These are phyloP conservation scores for Tylochromis polylepis DNA, from an alignment of 2,113 vertebrate genomes.

Conservation along the genomic window DNA sequence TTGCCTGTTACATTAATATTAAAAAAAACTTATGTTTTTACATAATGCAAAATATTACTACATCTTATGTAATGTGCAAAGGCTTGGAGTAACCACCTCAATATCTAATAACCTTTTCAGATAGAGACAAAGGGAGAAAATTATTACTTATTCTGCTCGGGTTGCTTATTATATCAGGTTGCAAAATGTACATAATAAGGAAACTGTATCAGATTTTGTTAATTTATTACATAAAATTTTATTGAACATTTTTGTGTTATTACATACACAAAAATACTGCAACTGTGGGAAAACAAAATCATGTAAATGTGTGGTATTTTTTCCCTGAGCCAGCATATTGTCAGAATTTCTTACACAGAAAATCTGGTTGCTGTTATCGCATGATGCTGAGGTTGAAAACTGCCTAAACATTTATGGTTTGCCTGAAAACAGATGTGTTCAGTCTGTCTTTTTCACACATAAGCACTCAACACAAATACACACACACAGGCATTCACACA, in stretches of 20 bases:
- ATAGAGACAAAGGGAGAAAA: neutral
- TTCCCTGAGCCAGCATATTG: constrained; percentile 1
- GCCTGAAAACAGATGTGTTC: constrained; percentile 14
- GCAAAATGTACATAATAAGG: neutral
- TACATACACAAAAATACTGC: neutral
- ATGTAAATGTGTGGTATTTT: fast-evolving
- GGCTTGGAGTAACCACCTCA: neutral
- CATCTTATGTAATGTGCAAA: neutral
- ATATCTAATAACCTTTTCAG: neutral
- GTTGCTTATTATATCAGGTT: neutral
- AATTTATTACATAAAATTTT: neutral
- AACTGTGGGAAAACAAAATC: neutral
- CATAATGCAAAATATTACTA: neutral
- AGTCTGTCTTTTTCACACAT: neutral
- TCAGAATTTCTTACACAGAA: neutral
- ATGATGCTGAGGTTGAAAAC: constrained; percentile 24
- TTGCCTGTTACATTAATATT: neutral
- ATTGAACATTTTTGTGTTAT: neutral
- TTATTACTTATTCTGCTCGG: neutral
- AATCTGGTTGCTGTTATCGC: constrained; percentile 11
- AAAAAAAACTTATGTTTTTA: neutral
- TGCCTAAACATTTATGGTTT: constrained; percentile 31
- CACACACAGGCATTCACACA: neutral
- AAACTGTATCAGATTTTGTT: neutral
- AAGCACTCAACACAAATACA: neutral